Conservation (phyloP, 1,140 invertebrate genomes). For the Hestina assimilis region DNA sequence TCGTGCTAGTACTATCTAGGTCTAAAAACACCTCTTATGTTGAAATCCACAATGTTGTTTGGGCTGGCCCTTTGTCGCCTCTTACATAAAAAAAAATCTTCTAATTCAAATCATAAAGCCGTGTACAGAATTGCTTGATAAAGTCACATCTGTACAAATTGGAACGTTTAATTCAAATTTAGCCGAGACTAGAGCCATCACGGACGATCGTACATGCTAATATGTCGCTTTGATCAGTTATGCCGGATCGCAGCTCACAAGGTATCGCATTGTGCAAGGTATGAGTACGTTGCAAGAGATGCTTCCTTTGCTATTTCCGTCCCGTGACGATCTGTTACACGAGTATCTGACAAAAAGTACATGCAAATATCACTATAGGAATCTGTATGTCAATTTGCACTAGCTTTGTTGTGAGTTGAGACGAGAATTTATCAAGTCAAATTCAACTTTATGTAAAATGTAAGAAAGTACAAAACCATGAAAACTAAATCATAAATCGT, state of each 20-base stretch:
- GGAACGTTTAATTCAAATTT: constrained; percentile 1
- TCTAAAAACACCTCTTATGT: no score
- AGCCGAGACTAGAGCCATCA: not conserved
- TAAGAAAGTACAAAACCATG: no score
- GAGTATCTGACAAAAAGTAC: not conserved
- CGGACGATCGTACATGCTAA: constrained; percentile 1
- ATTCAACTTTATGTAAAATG: no score
- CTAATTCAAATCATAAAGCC: no score
- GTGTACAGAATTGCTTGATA: not conserved
- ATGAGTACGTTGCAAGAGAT: not conserved
- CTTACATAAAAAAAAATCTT: no score
- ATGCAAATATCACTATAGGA: not conserved
- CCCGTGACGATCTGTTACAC: not conserved
- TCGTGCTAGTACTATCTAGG: no score
- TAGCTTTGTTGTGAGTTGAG: no score
- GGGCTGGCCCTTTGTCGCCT: no score
- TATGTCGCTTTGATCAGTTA: constrained; percentile 1
- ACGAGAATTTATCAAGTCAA: no score
- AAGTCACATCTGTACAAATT: not conserved
- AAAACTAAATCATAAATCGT: no score
- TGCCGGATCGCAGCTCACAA: not conserved
- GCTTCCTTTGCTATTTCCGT: not conserved
- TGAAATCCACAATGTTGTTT: no score
- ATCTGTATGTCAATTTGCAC: no score
- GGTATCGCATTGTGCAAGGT: not conserved